Evolutionary conservation across 2,113 vertebrate genomes (phyloP).

Genomic region (Hemiprocne comata): DNA sequence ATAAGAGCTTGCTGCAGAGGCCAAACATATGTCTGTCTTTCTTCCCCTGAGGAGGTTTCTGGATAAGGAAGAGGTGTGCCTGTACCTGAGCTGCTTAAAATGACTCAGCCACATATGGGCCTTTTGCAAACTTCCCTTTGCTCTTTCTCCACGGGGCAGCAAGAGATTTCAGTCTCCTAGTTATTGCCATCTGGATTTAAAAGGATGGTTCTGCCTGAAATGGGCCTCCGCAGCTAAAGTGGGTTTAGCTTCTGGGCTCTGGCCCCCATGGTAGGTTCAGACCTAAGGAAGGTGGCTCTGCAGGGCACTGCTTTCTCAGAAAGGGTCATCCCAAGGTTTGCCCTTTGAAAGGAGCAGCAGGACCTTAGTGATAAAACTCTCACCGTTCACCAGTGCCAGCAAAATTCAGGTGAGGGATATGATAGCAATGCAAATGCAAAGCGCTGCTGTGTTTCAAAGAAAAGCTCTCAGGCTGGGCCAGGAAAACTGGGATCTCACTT

Average conservation of each 20-base stretch:
- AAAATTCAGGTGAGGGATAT: not conserved
- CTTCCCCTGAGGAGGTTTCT: conserved; percentile 48
- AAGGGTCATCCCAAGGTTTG: not conserved
- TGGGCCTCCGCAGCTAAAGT: not conserved
- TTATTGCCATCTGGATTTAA: not conserved
- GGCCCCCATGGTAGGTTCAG: not conserved
- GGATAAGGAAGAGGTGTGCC: conserved; percentile 32
- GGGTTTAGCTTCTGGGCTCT: not conserved
- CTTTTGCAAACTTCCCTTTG: not conserved
- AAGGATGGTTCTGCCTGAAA: not conserved
- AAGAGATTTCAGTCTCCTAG: not conserved
- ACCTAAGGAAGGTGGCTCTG: not conserved
- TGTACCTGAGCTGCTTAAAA: conserved; percentile 5
- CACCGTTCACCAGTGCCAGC: not conserved
- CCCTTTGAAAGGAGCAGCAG: not conserved
- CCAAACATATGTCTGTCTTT: conserved; percentile 54
- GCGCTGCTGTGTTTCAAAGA: not conserved
- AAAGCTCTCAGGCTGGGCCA: not conserved
- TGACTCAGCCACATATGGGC: not conserved
- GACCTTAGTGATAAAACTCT: not conserved
- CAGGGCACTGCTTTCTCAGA: not conserved
- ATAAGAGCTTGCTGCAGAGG: conserved; percentile 46
- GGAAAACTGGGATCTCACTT: not conserved
- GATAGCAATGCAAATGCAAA: not conserved
- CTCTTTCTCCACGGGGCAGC: not conserved